These are phyloP conservation scores for Actinostola sp. DNA, from an alignment of 92 coral and sea anemone species.

Conservation along the genomic window DNA sequence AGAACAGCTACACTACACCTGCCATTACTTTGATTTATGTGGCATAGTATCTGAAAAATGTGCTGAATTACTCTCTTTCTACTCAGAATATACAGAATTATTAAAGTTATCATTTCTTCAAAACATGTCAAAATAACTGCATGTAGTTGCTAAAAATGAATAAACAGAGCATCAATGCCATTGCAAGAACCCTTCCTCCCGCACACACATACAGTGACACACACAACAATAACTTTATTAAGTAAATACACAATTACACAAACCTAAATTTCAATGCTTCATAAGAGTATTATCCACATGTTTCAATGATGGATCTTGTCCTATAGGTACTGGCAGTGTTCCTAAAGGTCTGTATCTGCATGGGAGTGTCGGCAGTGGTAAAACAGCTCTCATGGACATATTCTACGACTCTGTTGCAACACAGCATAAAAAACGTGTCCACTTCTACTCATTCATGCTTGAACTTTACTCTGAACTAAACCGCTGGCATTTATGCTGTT, in stretches of 20 bases:
- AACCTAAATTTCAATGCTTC: too few relatives aligned
- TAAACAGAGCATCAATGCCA: too few relatives aligned
- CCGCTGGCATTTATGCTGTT: conserved; percentile 82
- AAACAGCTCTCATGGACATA: conserved; percentile 77
- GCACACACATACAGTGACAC: too few relatives aligned
- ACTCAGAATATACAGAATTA: too few relatives aligned
- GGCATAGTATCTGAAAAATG: not conserved
- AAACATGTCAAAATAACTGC: too few relatives aligned
- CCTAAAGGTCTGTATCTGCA: conserved; percentile 75
- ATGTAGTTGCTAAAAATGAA: too few relatives aligned
- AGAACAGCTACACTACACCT: not conserved
- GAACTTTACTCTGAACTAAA: conserved; percentile 74
- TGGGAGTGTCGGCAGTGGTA: conserved; percentile 85
- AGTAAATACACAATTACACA: too few relatives aligned
- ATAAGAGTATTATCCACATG: not conserved
- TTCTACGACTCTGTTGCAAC: conserved; percentile 71
- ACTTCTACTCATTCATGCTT: conserved; percentile 79
- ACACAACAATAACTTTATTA: too few relatives aligned
- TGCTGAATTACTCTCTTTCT: too few relatives aligned
- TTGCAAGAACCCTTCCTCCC: too few relatives aligned
- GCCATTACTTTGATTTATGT: not conserved
- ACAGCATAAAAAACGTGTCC: conserved; percentile 71
- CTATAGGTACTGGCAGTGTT: not conserved
- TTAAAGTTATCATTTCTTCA: too few relatives aligned
- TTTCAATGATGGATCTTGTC: not conserved